A percentile compares a stretch with the other conserved stretches of the same genome.
Evolutionary conservation across 2,797 vertebrate species (phyloP).

Genomic region (Molossus alvarezi): DNA sequence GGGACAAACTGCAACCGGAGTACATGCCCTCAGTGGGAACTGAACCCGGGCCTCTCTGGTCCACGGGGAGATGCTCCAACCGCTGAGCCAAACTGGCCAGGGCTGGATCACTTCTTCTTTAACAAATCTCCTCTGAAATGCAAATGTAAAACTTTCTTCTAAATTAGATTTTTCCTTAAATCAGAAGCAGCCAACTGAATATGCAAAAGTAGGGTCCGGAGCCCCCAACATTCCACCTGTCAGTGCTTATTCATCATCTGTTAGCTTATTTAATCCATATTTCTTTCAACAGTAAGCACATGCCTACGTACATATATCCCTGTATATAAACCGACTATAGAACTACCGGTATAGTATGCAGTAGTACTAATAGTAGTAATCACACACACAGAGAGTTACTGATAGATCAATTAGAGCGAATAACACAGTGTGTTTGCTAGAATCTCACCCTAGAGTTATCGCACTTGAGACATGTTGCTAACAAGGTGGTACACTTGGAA

Average conservation of each 20-base stretch:
- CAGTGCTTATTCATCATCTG: background rate
- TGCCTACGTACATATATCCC: background rate
- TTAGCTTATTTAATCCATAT: background rate
- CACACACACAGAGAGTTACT: background rate
- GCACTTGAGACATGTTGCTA: background rate
- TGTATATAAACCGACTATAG: background rate
- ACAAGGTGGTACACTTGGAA: background rate
- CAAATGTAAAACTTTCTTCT: constrained; percentile 15
- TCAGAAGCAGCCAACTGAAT: background rate
- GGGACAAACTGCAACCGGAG: too few relatives aligned
- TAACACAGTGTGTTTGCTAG: background rate
- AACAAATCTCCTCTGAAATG: constrained; percentile 30
- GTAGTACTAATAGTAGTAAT: background rate
- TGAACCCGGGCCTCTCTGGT: too few relatives aligned
- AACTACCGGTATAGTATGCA: background rate
- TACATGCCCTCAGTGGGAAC: too few relatives aligned
- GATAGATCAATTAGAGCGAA: background rate
- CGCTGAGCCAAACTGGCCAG: too few relatives aligned
- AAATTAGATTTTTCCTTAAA: constrained; percentile 40
- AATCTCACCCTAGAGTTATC: background rate
- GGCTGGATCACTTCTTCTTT: background rate
- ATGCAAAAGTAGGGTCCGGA: background rate
- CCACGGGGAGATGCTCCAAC: too few relatives aligned
- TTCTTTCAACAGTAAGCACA: background rate
- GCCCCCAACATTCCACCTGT: background rate